Base-by-base conservation (phyloP, 2,888 invertebrate species). In the Galerucella calmariensis region DNA sequence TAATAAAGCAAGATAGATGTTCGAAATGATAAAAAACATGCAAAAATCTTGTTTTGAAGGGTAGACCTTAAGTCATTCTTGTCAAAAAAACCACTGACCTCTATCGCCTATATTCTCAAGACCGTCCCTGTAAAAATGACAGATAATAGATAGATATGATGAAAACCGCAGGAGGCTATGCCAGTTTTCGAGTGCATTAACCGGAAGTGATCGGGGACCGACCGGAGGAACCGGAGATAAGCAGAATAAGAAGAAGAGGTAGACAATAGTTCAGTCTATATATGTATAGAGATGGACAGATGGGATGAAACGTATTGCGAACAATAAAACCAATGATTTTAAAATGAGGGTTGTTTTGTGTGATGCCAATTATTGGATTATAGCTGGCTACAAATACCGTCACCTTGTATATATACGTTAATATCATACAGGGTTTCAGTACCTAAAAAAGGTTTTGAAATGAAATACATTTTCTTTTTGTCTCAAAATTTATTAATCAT, bases 131-230 rank as follows among this genome's bases (percentile, higher is more conserved):
- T 14, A 46, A 67, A 71, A 72, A 69, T 66, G 66, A 44, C 66
- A 59, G 66, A 82, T 78, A 78, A 82, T 82, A 81, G 81, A 82
- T 78, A 81, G 83, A 83, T 83, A 82, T 81, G 79, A 78, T 78
- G 80, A 77, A 79, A 79, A 81, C 81, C 81, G 79, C 80, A 81
- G 76, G 76, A 80, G 80, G 80, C 79, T 78, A 46, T 76, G 84
- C 84, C 84, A 84, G 87, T 87, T 87, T 87, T 87, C 88, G 83
- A 84, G 87, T 86, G 85, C 87, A 86, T 81, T 85, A 84, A 85
- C 85, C 86, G 87, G 87, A 87, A 87, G 85, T 83, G 86, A 87
- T 87, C 83, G 83, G 86, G 85, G 85, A 86, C 86, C 69, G 69
- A 70, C 51, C 71, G 65, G 58, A 71, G 86, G 86, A 87, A 87